Percentiles rank a stretch among this genome's conserved stretches.
These are phyloP conservation scores for Grammomys surdaster DNA, from an alignment of 2,113 vertebrate species.

Conservation along the genomic window DNA sequence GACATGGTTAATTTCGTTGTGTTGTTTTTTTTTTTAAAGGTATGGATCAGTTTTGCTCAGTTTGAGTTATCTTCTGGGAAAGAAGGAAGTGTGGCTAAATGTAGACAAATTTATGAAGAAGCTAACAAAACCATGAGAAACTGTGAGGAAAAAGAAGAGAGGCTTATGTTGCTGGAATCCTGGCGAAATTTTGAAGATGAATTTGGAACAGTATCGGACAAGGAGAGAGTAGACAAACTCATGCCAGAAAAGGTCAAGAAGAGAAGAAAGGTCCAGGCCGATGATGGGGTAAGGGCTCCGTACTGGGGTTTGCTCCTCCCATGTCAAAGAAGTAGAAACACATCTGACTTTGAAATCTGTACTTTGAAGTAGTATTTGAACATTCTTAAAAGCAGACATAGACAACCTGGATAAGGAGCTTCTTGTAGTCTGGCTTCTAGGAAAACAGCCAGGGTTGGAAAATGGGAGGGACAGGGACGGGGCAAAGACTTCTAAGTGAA, in stretches of 20 bases:
- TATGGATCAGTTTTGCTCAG: conserved; percentile 98
- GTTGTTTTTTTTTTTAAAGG: conserved; percentile 84
- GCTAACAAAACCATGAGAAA: conserved; percentile 95
- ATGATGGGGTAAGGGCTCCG: conserved; percentile 94
- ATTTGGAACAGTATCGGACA: conserved; percentile 89
- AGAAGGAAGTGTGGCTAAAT: conserved; percentile 88
- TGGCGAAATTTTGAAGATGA: conserved; percentile 95
- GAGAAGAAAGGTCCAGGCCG: conserved; percentile 97
- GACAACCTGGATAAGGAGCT: not conserved
- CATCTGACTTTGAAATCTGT: not conserved
- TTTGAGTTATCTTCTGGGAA: conserved; percentile 94
- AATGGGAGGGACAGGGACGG: not conserved
- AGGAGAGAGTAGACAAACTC: conserved; percentile 93
- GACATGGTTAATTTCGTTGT: conserved; percentile 61
- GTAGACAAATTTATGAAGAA: conserved; percentile 96
- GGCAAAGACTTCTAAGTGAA: not conserved
- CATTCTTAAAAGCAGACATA: not conserved
- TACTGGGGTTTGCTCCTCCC: not conserved
- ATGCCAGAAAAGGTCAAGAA: conserved; percentile 99
- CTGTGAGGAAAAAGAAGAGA: conserved; percentile 98
- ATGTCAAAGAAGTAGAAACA: not conserved
- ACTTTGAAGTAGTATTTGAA: not conserved
- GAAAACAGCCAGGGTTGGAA: not conserved
- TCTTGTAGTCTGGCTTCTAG: not conserved
- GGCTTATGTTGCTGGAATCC: conserved; percentile 97